A percentile compares a stretch with the other conserved stretches of the same genome.
Evolutionary conservation across 2,113 vertebrate species (phyloP).

Genomic region (Pedionomus torquatus): DNA sequence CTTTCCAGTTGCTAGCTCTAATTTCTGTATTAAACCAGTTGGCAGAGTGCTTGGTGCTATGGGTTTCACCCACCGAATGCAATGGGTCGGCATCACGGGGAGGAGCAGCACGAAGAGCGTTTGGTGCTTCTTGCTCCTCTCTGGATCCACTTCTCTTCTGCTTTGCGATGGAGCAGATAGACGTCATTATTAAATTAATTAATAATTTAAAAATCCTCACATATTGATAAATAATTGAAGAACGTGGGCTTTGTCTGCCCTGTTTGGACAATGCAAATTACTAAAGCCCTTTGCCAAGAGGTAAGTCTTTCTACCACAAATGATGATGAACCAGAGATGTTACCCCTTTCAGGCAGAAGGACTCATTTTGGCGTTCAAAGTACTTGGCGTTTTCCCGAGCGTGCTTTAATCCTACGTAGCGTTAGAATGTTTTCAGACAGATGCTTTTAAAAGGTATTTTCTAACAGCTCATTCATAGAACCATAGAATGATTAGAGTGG

Average conservation of each 20-base stretch:
- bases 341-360: neutral
- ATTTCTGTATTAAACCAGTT: neutral
- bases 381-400: neutral
- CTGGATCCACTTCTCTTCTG: neutral
- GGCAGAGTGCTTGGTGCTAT: neutral
- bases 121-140: neutral
- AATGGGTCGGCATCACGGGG: neutral
- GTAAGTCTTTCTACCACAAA: neutral
- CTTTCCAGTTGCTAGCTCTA: neutral
- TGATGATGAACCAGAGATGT: neutral
- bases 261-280: neutral
- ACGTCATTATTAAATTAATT: neutral
- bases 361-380: neutral
- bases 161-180: neutral
- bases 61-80: neutral
- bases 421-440: neutral
- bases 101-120: neutral
- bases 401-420: neutral
- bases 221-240: slow-evolving; percentile 31
- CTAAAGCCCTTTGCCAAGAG: neutral
- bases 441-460: neutral
- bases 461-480: neutral
- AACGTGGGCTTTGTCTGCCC: neutral
- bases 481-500: no score
- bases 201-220: neutral